Evolutionary conservation across 2,113 vertebrate species (phyloP), one percentile per base, ranked within the genome.

Genomic region (Apteryx mantelli): DNA sequence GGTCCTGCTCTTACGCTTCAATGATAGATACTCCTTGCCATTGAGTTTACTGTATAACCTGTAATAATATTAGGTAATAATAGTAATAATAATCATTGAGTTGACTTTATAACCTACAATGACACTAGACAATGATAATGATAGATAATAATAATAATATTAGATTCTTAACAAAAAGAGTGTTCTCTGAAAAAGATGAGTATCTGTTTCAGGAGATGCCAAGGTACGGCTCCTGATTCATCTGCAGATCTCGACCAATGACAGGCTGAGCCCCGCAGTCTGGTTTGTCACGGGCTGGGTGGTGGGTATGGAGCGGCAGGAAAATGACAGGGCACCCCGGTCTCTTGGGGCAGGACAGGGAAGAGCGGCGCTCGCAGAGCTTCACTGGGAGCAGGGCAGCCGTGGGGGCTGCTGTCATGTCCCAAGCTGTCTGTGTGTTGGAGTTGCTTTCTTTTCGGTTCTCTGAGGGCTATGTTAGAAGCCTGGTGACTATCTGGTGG

Each of bases 341-440:
- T 78, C 6, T 17, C 9, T 6, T 42, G 17, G 13, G 5, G 12
- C 12, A 65, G 7, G 17, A 70, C 25, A 34, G 52, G 66, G n/a
- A 58, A 79, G 14, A 8, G 9, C 5, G 22, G 22, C 6, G 24
- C 22, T 22, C 48, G 15, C 25, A 84, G 68, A 55, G 8, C 21
- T 61, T 80, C 3, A 1, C 12, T 5, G 25, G 68, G 30, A 84
- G 21, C 11, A 3, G 1, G 28, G 12, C 17, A 70, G 5, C 8
- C 0, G 0, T 20, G 17, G 5, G 26, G 46, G 53, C 7, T 40
- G 9, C 3, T 82, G 24, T 13, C 70, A 11, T 65, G 14, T 34
- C 19, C 30, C 24, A 55, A 46, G 13, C 0, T 13, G 21, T 15
- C 52, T 9, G 8, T 11, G 1, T 5, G 1, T 30, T 55, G 36